These are phyloP conservation scores for Lydus trimaculatus DNA, from an alignment of 2,888 invertebrate species.

Conservation along the genomic window DNA sequence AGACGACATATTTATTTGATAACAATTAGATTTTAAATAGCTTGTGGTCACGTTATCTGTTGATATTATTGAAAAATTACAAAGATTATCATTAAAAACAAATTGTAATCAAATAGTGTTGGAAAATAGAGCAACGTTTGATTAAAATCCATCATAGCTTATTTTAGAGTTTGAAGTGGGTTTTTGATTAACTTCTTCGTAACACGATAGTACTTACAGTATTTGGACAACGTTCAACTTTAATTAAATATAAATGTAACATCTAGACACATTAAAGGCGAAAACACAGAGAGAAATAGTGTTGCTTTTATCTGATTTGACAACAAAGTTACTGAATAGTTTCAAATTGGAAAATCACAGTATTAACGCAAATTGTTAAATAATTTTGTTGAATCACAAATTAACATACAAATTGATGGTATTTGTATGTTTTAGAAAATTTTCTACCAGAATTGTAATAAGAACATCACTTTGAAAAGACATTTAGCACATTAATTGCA, in stretches of 20 bases:
- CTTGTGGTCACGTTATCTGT: background rate
- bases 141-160: background rate
- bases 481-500: constrained; percentile 23
- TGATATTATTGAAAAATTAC: constrained; percentile 4
- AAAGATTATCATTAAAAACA: background rate
- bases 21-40: background rate
- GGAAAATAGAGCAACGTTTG: constrained; percentile 1
- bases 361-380: too few species aligned
- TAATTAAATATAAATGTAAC: background rate
- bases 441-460: constrained; percentile 6
- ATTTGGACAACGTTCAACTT: background rate
- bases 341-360: background rate
- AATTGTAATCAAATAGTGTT: too few species aligned
- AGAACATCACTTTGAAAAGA: constrained; percentile 11
- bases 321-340: too few species aligned
- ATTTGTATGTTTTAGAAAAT: background rate
- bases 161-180: background rate
- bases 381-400: background rate
- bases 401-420: background rate
- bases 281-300: background rate
- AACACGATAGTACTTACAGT: background rate
- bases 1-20: constrained; percentile 9
- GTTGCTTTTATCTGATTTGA: too few species aligned
- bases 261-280: background rate
- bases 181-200: background rate